These are phyloP conservation scores for Hesperophylax magnus DNA, from an alignment of 1,140 invertebrate species.

Conservation along the genomic window DNA sequence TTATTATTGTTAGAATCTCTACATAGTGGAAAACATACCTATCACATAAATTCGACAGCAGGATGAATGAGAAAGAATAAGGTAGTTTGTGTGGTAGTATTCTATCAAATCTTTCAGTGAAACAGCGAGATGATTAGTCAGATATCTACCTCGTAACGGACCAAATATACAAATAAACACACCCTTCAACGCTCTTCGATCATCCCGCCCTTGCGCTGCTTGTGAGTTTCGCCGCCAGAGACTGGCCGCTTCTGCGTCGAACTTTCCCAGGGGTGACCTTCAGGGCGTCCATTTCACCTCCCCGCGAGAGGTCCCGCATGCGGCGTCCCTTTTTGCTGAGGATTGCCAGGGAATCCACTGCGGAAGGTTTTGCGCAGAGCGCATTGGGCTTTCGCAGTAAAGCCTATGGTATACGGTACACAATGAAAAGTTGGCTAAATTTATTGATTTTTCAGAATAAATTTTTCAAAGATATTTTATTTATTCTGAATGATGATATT, in stretches of 20 bases:
- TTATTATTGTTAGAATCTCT: too few species aligned
- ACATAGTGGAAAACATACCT: too few species aligned
- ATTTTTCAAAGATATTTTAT: neutral
- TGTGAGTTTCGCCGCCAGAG: conserved; percentile 40
- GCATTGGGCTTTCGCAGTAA: conserved; percentile 33
- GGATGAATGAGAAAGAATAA: too few species aligned
- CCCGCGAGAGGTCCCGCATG: neutral
- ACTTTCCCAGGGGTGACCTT: conserved; percentile 57
- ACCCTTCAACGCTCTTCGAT: too few species aligned
- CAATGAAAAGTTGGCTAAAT: neutral
- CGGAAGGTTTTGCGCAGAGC: conserved; percentile 38
- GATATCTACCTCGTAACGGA: too few species aligned
- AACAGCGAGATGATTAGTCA: too few species aligned
- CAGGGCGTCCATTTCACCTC: conserved; percentile 33
- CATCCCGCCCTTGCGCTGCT: too few species aligned
- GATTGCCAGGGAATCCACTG: conserved; percentile 49
- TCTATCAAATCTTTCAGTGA: too few species aligned
- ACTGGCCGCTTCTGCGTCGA: conserved; percentile 47
- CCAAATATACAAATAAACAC: too few species aligned
- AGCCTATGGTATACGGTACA: neutral
- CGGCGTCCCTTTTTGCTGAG: conserved; percentile 22
- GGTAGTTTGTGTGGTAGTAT: too few species aligned
- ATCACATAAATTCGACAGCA: too few species aligned
- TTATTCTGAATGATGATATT: neutral
- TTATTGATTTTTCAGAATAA: neutral